Conservation (phyloP, 2,888 invertebrate species). For the Rhagonycha fulva region DNA sequence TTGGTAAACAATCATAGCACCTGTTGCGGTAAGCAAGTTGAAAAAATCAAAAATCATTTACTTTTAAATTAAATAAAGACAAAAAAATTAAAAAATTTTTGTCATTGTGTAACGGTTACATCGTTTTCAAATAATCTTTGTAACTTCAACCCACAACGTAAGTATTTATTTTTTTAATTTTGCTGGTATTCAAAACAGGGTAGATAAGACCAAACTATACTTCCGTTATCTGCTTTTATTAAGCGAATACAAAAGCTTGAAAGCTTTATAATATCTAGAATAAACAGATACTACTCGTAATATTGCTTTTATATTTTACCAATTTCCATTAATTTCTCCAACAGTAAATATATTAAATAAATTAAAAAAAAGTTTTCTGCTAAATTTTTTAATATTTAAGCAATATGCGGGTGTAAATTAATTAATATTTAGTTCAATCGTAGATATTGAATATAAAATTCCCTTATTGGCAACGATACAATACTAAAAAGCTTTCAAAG, state of each 20-base stretch:
- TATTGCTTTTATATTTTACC: background rate
- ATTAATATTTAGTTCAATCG: background rate
- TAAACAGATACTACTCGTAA: constrained; percentile 12
- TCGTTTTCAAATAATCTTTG: too few species aligned
- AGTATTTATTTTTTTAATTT: too few species aligned
- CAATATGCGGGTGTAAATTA: background rate
- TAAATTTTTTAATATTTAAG: background rate
- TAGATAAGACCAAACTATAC: constrained; percentile 14
- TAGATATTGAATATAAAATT: background rate
- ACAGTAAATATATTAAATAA: background rate
- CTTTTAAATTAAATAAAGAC: too few species aligned
- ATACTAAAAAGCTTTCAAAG: background rate
- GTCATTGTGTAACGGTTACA: too few species aligned
- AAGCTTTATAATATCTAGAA: constrained; percentile 26
- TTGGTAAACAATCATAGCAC: background rate
- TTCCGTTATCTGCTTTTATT: constrained; percentile 24
- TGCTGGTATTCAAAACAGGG: constrained; percentile 5
- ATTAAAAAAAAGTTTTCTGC: background rate
- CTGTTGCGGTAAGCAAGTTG: background rate
- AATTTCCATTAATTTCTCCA: background rate
- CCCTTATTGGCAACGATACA: background rate
- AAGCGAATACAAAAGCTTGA: constrained; percentile 23
- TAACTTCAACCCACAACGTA: background rate
- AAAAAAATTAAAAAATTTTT: too few species aligned
- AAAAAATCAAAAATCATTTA: too few species aligned